Percentiles rank a stretch among this genome's conserved stretches.
Evolutionary conservation across 2,888 invertebrate genomes (phyloP).

Genomic region (Ormyrus pomaceus): DNA sequence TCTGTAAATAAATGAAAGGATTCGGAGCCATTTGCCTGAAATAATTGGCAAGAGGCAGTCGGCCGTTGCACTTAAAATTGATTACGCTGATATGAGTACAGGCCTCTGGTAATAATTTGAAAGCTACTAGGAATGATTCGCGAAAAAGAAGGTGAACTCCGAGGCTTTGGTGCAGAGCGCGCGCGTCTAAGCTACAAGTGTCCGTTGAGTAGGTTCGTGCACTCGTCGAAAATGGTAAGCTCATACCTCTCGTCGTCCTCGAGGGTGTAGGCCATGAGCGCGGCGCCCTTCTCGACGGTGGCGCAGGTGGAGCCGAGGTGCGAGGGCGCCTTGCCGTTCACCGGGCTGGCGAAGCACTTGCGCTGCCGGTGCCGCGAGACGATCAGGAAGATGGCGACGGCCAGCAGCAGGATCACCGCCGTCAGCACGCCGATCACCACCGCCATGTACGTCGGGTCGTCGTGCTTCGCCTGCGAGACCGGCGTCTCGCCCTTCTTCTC

Average conservation of each 20-base stretch:
- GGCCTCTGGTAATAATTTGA: no score
- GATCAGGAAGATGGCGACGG: constrained; percentile 84
- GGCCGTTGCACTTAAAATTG: no score
- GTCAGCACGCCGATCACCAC: constrained; percentile 86
- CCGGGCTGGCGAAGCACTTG: constrained; percentile 85
- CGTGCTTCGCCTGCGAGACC: constrained; percentile 82
- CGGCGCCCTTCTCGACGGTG: constrained; percentile 75
- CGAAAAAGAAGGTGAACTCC: no score
- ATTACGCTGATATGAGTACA: no score
- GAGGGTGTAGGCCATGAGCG: constrained; percentile 73
- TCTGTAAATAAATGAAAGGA: no score
- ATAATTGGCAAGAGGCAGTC: no score
- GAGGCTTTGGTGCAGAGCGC: no score
- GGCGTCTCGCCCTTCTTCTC: constrained; percentile 76
- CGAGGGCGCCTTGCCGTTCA: constrained; percentile 79
- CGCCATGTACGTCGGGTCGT: constrained; percentile 86
- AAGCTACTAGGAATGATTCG: no score
- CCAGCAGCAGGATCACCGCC: constrained; percentile 84
- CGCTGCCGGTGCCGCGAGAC: constrained; percentile 84
- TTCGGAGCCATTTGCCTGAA: no score
- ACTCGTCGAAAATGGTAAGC: constrained; percentile 54
- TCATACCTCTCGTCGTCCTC: constrained; percentile 73
- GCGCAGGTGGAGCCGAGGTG: constrained; percentile 74
- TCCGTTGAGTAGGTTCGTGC: constrained; percentile 49
- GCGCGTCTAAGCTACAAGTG: constrained; percentile 34